phyloP scores from a whole-genome alignment of 35 echinoderm and acorn worm genomes.

The Patiria miniata region DNA sequence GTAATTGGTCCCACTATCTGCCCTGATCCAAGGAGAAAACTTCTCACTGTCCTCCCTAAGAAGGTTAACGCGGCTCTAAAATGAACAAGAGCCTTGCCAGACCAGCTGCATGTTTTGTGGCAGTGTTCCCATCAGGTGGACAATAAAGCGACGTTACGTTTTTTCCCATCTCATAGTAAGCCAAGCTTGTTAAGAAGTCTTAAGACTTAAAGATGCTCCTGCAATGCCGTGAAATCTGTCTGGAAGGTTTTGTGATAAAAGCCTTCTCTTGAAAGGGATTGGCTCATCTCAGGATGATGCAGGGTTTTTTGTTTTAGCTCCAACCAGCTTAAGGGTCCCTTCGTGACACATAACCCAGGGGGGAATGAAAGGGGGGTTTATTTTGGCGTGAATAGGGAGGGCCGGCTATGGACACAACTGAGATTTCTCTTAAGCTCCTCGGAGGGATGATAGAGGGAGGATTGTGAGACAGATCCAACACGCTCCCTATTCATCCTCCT shows the following conservation, averaged over 20 bases:
- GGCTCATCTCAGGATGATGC: neutral
- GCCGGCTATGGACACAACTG: neutral
- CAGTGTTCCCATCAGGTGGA: neutral
- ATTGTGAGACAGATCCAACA: too few relatives aligned
- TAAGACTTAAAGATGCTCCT: neutral
- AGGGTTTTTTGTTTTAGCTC: neutral
- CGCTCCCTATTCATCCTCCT: neutral
- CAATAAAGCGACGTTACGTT: neutral
- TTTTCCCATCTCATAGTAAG: neutral
- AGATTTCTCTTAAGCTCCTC: neutral
- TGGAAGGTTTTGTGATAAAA: conserved; percentile 18
- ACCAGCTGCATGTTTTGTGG: conserved; percentile 17
- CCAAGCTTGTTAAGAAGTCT: conserved; percentile 15
- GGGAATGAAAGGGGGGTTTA: neutral
- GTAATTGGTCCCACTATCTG: conserved; percentile 3
- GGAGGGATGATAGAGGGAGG: neutral
- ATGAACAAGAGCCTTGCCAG: neutral
- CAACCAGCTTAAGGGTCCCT: neutral
- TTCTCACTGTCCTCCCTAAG: neutral
- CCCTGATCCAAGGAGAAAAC: neutral
- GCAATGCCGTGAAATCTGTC: neutral
- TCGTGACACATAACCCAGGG: neutral
- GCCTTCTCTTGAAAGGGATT: neutral
- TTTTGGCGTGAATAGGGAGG: neutral
- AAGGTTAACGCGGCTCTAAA: conserved; percentile 13